Evolutionary conservation across 2,888 invertebrate genomes (phyloP).

Genomic region (Oligia latruncula): DNA sequence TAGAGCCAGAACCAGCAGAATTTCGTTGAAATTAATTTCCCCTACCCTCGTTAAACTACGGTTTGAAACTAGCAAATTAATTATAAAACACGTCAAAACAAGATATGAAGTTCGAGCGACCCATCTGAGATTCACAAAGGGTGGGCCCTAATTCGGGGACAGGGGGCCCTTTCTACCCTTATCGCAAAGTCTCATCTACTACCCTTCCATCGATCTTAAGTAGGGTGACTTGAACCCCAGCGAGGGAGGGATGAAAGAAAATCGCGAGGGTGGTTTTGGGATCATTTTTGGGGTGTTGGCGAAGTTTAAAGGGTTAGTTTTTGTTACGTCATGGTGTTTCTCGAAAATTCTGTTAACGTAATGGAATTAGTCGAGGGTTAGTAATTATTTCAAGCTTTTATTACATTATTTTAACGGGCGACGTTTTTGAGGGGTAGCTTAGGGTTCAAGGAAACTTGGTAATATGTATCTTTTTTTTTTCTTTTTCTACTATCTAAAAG

Average conservation of each 20-base stretch:
- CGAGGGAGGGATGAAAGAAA: conserved; percentile 87
- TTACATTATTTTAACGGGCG: conserved; percentile 34
- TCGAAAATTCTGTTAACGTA: conserved; percentile 59
- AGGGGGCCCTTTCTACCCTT: conserved; percentile 83
- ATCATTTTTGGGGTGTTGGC: conserved; percentile 76
- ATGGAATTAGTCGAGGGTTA: conserved; percentile 49
- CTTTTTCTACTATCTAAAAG: not conserved
- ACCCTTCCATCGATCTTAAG: conserved; percentile 90
- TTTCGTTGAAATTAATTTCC: conserved; percentile 81
- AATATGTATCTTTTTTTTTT: not conserved
- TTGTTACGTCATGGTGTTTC: conserved; percentile 79
- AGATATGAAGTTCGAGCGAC: conserved; percentile 84
- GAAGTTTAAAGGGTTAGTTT: conserved; percentile 86
- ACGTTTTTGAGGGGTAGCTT: conserved; percentile 6
- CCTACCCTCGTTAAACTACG: conserved; percentile 85
- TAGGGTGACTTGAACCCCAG: conserved; percentile 87
- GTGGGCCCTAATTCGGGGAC: conserved; percentile 84
- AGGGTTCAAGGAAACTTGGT: not conserved
- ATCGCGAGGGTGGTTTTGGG: conserved; percentile 81
- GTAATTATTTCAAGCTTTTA: conserved; percentile 47
- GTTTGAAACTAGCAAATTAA: conserved; percentile 89
- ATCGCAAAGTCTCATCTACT: conserved; percentile 87
- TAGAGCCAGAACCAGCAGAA: conserved; percentile 56
- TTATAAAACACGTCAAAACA: conserved; percentile 90
- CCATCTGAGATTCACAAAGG: conserved; percentile 88